Evolutionary conservation across 2,113 vertebrate genomes (phyloP), one percentile per base, ranked within the genome.

Genomic region (Origma solitaria): DNA sequence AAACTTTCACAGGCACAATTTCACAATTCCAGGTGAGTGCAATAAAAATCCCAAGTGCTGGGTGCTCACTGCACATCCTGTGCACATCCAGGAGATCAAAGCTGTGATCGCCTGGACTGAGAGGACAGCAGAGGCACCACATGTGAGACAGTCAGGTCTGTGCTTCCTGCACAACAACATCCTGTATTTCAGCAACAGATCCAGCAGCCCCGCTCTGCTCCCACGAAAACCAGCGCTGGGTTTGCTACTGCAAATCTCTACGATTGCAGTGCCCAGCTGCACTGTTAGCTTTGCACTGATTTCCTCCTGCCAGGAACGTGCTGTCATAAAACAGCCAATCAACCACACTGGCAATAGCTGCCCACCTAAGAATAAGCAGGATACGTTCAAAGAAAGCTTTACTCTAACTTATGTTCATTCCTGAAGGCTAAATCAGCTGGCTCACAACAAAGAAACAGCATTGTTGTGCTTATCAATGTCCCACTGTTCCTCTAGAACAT

Each of bases 381-480:
- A 77, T 94, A 80, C 65, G 62, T 38, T 94, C 92, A 82, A 83
- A 95, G 78, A 82, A 90, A 94, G 94, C 89, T 79, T 61, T 79
- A 84, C 94, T 79, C 42, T 38, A 37, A 60, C 75, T 79, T 75
- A 68, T 51, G 72, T 87, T 90, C 51, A 90, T 88, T 90, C 86
- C 82, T 90, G n/a, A 51, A 91, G 84, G 45, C 81, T 89, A 95
- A 94, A 64, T 94, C 95, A 70, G 93, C 94, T 75, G 91, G 84
- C 79, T 96, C 58, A 58, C 65, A 73, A 83, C 77, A 95, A 84
- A 94, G 82, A 94, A 97, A 96, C 68, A 80, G 84, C 82, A 44
- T 50, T 94, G 95, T 85, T 91, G 75, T 14, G 30, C 86, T 95
- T 76, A 82, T 97, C 97, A 97, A 96, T 97, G 97, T 56, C 76